Conservation (phyloP, 2,113 vertebrate species). For the Campylomormyrus numenius region DNA sequence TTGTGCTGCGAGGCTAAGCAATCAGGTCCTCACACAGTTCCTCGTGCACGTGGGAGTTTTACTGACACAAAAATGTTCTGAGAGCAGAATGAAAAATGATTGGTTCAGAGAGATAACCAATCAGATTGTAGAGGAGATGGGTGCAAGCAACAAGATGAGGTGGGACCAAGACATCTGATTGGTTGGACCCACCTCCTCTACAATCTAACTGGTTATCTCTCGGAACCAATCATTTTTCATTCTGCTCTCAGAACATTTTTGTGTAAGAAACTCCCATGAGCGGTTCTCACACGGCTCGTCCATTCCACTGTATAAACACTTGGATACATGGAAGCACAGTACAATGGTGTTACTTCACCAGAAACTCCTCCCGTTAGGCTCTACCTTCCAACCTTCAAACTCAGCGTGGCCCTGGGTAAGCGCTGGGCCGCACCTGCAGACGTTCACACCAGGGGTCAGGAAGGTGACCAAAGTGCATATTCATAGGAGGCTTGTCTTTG, state of each 20-base stretch:
- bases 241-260: no score
- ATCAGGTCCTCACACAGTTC: not conserved
- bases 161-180: no score
- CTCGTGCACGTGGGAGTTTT: no score
- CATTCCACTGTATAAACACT: not conserved
- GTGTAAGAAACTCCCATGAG: not conserved
- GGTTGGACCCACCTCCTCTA: no score
- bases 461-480: not conserved
- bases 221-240: no score
- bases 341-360: not conserved
- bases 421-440: not conserved
- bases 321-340: not conserved
- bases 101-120: no score
- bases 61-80: no score
- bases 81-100: no score
- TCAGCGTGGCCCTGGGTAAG: not conserved
- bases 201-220: no score
- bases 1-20: not conserved
- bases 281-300: not conserved
- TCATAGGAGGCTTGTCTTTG: not conserved
- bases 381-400: not conserved
- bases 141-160: no score
- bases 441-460: not conserved
- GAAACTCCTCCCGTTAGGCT: not conserved
- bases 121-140: no score